Percentiles rank a stretch among this genome's conserved stretches.
These are phyloP conservation scores for Brachirus orientalis DNA, from an alignment of 2,113 vertebrate genomes.

Conservation along the genomic window DNA sequence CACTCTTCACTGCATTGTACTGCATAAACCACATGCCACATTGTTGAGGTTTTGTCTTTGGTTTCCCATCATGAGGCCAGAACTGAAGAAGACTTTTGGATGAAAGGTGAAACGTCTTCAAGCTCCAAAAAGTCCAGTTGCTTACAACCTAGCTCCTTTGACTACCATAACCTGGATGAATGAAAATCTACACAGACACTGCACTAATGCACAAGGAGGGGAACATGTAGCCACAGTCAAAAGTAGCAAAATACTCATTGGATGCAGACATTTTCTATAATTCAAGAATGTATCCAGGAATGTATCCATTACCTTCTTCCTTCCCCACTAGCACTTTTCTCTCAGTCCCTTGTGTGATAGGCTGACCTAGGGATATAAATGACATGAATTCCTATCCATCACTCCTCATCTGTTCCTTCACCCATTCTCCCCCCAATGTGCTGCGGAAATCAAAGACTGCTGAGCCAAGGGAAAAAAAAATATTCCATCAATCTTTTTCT, in stretches of 20 bases:
- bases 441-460: slow-evolving; percentile 79
- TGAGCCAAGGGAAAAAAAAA: slow-evolving; percentile 78
- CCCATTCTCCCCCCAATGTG: slow-evolving; percentile 51
- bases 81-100: too few relatives aligned
- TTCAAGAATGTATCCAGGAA: too few relatives aligned
- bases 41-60: too few relatives aligned
- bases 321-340: slow-evolving; percentile 36
- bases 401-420: slow-evolving; percentile 58
- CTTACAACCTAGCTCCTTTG: too few relatives aligned
- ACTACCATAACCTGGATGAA: too few relatives aligned
- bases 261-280: slow-evolving; percentile 20
- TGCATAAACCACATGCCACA: too few relatives aligned
- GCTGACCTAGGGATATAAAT: slow-evolving; percentile 76
- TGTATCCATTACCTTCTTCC: slow-evolving; percentile 35
- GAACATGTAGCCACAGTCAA: not conserved
- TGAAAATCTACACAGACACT: too few relatives aligned
- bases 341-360: slow-evolving; percentile 53
- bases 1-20: too few relatives aligned
- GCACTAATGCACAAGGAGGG: not conserved
- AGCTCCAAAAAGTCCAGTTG: too few relatives aligned
- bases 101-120: too few relatives aligned
- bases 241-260: not conserved
- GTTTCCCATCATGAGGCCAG: too few relatives aligned
- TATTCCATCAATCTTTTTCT: slow-evolving; percentile 73
- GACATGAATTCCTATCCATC: slow-evolving; percentile 74